Evolutionary conservation across 1,140 invertebrate genomes (phyloP), one percentile per base, ranked within the genome.

Genomic region (Agrilus planipennis): DNA sequence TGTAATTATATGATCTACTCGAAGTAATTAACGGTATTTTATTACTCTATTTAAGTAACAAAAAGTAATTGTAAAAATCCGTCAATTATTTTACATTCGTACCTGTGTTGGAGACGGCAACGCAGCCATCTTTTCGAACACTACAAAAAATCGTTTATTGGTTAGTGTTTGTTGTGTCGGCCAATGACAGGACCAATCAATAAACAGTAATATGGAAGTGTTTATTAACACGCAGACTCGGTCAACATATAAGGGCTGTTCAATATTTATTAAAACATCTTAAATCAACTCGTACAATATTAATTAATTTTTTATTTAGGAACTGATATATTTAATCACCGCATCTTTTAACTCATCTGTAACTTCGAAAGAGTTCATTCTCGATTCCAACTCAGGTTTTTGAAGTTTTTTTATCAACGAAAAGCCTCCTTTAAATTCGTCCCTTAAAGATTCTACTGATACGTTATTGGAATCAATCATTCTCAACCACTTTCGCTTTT

Each of bases 71-170:
- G 30, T 28, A 18, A 43, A 39, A 32, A 23, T 31, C 22, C 43
- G 41, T 23, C n/a, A 35, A 36, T 39, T 25, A 16, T 19, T 29
- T 44, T 21, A 16, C 27, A 22, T 25, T 14, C 32, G 25, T 74
- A 77, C 74, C 72, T 76, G 73, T 58, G 73, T 76, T 61, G 74
- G 74, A 65, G 74, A 76, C 63, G 73, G 75, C 71, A 77, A 68
- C 57, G 73, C 68, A 70, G 75, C 75, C 75, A 77, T 77, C 68
- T 76, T 76, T 58, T 57, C 55, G 52, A 58, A 59, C 52, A 58
- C 50, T 56, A 41, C 37, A 44, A 37, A 41, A 49, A 46, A 34
- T 34, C 37, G 49, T 45, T 53, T 42, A 60, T 61, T 62, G 54
- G 60, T 52, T 44, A 38, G 32, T 44, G 28, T 29, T 9, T 18